Evolutionary conservation across 2,888 invertebrate genomes (phyloP).

Genomic region (Metellina segmentata): DNA sequence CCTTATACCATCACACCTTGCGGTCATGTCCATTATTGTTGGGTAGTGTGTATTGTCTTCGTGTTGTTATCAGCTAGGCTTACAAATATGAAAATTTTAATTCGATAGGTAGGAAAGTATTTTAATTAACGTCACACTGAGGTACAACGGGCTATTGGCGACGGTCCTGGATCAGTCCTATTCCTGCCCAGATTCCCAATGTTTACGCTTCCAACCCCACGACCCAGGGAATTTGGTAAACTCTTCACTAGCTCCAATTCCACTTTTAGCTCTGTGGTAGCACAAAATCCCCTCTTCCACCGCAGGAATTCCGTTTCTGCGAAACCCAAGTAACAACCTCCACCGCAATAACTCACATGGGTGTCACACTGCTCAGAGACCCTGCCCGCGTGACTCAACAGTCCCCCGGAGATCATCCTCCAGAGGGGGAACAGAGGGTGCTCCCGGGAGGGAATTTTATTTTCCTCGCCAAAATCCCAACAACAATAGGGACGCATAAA

Average conservation of each 20-base stretch:
- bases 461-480: background rate
- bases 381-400: background rate
- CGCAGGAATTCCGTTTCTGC: background rate
- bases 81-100: too few species aligned
- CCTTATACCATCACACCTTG: too few species aligned
- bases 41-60: too few species aligned
- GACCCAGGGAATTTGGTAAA: background rate
- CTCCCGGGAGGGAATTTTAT: background rate
- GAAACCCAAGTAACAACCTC: background rate
- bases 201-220: too few species aligned
- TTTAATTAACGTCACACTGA: too few species aligned
- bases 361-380: too few species aligned
- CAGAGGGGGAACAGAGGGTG: background rate
- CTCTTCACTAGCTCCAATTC: background rate
- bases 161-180: too few species aligned
- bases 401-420: background rate
- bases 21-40: too few species aligned
- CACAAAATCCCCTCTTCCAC: background rate
- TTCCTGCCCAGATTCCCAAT: too few species aligned
- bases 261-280: background rate
- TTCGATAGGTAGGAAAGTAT: too few species aligned
- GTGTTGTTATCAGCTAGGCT: too few species aligned
- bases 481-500: conserved; percentile 32
- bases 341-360: background rate
- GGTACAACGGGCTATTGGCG: too few species aligned